A percentile compares a stretch with the other conserved stretches of the same genome.
phyloP scores from a whole-genome alignment of 2,113 vertebrate species.

The Gobius niger region DNA sequence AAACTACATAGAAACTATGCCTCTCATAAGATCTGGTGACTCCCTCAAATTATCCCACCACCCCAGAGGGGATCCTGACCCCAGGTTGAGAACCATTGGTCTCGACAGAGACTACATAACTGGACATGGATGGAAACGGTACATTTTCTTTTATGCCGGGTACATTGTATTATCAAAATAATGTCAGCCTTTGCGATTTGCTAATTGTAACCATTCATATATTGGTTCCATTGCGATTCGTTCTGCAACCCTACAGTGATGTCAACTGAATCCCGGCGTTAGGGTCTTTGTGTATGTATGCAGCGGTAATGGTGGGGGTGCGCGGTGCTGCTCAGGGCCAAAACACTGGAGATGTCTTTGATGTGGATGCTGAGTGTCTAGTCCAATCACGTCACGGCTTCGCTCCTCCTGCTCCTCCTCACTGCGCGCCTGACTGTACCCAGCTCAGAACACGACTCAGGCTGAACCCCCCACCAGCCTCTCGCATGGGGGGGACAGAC shows the following conservation, averaged over 20 bases:
- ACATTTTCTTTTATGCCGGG: too few relatives aligned
- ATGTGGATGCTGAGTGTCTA: constrained; percentile 82
- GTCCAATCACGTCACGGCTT: constrained; percentile 84
- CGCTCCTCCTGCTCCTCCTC: constrained; percentile 71
- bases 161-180: too few relatives aligned
- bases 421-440: constrained; percentile 72
- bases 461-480: constrained; percentile 45
- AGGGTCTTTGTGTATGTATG: constrained; percentile 44
- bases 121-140: too few relatives aligned
- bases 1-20: too few relatives aligned
- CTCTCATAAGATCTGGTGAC: too few relatives aligned
- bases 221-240: too few relatives aligned
- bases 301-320: constrained; percentile 48
- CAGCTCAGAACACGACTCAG: constrained; percentile 70
- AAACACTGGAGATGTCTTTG: constrained; percentile 85
- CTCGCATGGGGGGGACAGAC: constrained; percentile 17
- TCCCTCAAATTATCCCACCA: too few relatives aligned
- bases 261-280: not conserved
- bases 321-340: constrained; percentile 77
- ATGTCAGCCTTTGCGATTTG: too few relatives aligned
- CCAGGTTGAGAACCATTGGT: too few relatives aligned
- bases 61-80: too few relatives aligned
- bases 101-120: too few relatives aligned
- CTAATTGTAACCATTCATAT: too few relatives aligned
- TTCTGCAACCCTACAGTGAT: not conserved